Conservation (phyloP, 2,888 invertebrate genomes). For the Chaetogeoica ovagalla region DNA sequence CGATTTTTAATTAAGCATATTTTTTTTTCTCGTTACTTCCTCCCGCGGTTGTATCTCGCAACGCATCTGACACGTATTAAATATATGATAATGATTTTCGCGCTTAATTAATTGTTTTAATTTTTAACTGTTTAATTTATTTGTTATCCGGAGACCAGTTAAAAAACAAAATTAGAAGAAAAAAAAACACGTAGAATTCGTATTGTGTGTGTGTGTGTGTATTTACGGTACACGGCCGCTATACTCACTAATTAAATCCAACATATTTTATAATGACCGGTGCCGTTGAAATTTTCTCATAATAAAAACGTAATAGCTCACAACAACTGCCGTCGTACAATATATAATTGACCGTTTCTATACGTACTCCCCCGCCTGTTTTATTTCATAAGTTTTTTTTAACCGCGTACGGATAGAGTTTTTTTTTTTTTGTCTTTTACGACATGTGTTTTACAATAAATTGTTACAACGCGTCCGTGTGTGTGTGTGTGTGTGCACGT, state of each 20-base stretch:
- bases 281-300: constrained; percentile 42
- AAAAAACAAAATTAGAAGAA: neutral
- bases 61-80: constrained; percentile 4
- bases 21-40: constrained; percentile 6
- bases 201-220: neutral
- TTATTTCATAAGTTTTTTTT: constrained; percentile 10
- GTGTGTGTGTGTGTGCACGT: too few relatives aligned
- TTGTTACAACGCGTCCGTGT: neutral
- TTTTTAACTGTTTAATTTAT: constrained; percentile 25
- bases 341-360: constrained; percentile 45
- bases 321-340: constrained; percentile 31
- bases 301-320: constrained; percentile 43
- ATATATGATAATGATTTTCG: constrained; percentile 23
- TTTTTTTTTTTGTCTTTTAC: constrained; percentile 23
- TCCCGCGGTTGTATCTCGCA: neutral
- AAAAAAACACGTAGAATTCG: constrained; percentile 12
- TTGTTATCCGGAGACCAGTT: constrained; percentile 12
- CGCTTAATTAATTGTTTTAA: constrained; percentile 37
- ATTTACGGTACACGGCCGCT: neutral
- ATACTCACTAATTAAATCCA: constrained; percentile 45
- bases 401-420: neutral
- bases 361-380: constrained; percentile 30
- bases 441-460: constrained; percentile 50
- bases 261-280: constrained; percentile 39
- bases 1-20: constrained; percentile 41